Evolutionary conservation across 2,797 vertebrate genomes (phyloP).

Genomic region (Etheostoma nigrum): DNA sequence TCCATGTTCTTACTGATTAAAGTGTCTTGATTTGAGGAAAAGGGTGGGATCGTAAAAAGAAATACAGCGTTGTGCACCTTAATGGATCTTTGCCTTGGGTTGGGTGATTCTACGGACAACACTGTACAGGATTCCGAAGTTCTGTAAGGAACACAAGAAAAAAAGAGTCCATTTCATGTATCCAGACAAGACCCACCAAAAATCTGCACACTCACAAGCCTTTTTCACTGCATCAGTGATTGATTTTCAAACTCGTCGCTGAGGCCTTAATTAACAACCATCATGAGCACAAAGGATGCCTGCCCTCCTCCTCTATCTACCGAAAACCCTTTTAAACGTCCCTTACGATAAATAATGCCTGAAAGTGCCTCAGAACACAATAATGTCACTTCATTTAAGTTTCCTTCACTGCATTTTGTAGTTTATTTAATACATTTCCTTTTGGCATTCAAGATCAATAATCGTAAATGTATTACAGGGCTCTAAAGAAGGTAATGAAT

Average conservation of each 20-base stretch:
- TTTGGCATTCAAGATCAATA: not conserved
- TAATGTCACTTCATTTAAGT: not conserved
- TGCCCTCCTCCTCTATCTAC: not conserved
- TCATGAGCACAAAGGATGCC: not conserved
- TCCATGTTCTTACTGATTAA: constrained; percentile 55
- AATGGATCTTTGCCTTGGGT: constrained; percentile 92
- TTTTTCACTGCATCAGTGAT: too few species aligned
- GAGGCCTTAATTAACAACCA: not conserved
- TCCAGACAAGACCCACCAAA: not conserved
- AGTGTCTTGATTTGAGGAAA: constrained; percentile 51
- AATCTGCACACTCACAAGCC: not conserved
- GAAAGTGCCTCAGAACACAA: not conserved
- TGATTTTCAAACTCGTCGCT: not conserved
- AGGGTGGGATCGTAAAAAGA: not conserved
- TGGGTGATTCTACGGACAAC: constrained; percentile 91
- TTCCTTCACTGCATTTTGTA: not conserved
- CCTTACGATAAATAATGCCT: too few species aligned
- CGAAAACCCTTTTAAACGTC: not conserved
- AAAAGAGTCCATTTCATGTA: constrained; percentile 10
- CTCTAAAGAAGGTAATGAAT: not conserved
- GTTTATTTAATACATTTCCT: not conserved
- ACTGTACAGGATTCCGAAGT: constrained; percentile 93
- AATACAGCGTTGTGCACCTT: constrained; percentile 36
- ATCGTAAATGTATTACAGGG: not conserved
- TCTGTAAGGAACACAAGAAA: constrained; percentile 77